Conservation (phyloP, 2,888 invertebrate genomes). For the Laspeyria flexula region DNA sequence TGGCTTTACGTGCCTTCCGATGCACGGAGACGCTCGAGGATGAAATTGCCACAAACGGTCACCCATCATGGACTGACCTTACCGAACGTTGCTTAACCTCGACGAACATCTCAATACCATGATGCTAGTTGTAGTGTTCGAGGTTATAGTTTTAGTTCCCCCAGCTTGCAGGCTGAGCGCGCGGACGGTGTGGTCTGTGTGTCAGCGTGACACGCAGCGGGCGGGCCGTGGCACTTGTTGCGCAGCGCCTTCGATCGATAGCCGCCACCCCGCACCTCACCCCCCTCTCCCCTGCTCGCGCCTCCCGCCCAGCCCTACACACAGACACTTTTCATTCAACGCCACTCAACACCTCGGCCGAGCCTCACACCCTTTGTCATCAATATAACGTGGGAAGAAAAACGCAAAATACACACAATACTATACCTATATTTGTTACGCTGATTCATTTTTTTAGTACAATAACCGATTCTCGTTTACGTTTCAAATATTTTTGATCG, state of each 20-base stretch:
- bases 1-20: no score
- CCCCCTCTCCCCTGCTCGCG: constrained; percentile 35
- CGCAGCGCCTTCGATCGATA: constrained; percentile 77
- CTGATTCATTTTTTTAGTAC: background rate
- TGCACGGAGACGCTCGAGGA: no score
- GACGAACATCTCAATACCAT: no score
- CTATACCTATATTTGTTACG: constrained; percentile 7
- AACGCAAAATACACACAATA: constrained; percentile 10
- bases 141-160: no score
- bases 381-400: constrained; percentile 29
- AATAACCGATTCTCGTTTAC: background rate
- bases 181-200: constrained; percentile 10
- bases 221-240: constrained; percentile 71
- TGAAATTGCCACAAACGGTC: no score
- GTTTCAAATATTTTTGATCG: constrained; percentile 46
- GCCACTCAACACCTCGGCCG: constrained; percentile 27
- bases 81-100: no score
- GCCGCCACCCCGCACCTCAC: constrained; percentile 43
- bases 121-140: no score
- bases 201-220: constrained; percentile 20
- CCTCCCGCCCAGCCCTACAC: constrained; percentile 23
- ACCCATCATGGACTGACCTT: no score
- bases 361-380: constrained; percentile 40
- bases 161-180: constrained; percentile 6
- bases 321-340: constrained; percentile 52